A percentile compares a stretch with the other conserved stretches of the same genome.
phyloP scores from a whole-genome alignment of 2,888 invertebrate species.

The Sinodicranocentrus sp. region DNA sequence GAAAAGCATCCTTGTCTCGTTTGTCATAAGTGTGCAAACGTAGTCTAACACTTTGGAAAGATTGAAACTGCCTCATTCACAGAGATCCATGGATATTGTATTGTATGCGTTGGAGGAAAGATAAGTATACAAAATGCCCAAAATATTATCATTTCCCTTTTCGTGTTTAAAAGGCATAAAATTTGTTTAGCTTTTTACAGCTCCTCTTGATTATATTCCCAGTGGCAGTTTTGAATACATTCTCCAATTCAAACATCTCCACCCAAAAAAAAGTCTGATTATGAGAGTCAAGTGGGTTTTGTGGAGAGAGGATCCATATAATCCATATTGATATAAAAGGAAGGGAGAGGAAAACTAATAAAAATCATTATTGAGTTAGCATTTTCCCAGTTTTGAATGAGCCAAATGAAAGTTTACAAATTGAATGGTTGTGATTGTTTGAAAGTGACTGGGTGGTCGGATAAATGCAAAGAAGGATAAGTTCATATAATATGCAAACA shows the following conservation, averaged over 20 bases:
- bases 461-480: no score
- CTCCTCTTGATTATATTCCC: conserved; percentile 42
- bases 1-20: not conserved
- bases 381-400: not conserved
- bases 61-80: no score
- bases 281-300: no score
- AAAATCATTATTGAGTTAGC: conserved; percentile 33
- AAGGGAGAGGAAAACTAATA: conserved; percentile 43
- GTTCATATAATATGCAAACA: no score
- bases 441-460: no score
- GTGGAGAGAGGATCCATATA: no score
- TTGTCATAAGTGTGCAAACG: no score
- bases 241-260: not conserved
- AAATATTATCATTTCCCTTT: conserved; percentile 51
- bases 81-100: conserved; percentile 6
- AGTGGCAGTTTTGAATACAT: conserved; percentile 6
- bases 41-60: no score
- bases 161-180: conserved; percentile 58
- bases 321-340: conserved; percentile 6
- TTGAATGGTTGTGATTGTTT: no score
- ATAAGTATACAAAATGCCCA: conserved; percentile 33
- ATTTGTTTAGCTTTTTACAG: conserved; percentile 57
- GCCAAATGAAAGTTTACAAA: no score
- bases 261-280: no score
- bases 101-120: not conserved